These are phyloP conservation scores for Coilia nasus DNA, from an alignment of 2,797 vertebrate genomes.

Conservation along the genomic window DNA sequence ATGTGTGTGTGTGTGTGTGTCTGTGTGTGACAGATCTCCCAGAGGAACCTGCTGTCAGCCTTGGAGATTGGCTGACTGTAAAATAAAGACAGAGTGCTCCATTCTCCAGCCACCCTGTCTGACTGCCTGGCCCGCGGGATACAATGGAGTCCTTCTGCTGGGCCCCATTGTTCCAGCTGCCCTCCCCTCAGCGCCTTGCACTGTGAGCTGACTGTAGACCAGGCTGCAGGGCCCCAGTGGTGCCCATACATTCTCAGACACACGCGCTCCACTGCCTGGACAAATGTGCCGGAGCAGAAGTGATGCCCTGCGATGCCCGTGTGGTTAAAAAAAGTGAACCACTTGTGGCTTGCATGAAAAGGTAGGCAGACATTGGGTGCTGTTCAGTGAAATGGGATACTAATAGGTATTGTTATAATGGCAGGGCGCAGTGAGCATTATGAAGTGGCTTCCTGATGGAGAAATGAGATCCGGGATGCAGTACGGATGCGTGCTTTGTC, in stretches of 20 bases:
- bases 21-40: not conserved
- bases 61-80: constrained; percentile 35
- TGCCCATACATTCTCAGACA: constrained; percentile 63
- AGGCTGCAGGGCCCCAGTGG: constrained; percentile 44
- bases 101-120: constrained; percentile 54
- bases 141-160: constrained; percentile 72
- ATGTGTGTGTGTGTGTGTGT: not conserved
- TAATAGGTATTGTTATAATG: not conserved
- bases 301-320: constrained; percentile 26
- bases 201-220: constrained; percentile 61
- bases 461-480: not conserved
- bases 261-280: constrained; percentile 53
- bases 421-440: not conserved
- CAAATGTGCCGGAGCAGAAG: constrained; percentile 52
- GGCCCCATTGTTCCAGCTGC: constrained; percentile 63
- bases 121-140: constrained; percentile 57
- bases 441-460: not conserved
- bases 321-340: too few species aligned
- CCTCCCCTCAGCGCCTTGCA: constrained; percentile 55
- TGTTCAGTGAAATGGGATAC: not conserved
- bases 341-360: not conserved
- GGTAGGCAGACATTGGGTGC: not conserved
- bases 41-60: constrained; percentile 40
- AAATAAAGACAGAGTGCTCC: constrained; percentile 45
- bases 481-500: not conserved